Percentiles rank a stretch among this genome's conserved stretches.
Evolutionary conservation across 2,888 invertebrate genomes (phyloP).

Genomic region (Cosmorhoe ocellata): DNA sequence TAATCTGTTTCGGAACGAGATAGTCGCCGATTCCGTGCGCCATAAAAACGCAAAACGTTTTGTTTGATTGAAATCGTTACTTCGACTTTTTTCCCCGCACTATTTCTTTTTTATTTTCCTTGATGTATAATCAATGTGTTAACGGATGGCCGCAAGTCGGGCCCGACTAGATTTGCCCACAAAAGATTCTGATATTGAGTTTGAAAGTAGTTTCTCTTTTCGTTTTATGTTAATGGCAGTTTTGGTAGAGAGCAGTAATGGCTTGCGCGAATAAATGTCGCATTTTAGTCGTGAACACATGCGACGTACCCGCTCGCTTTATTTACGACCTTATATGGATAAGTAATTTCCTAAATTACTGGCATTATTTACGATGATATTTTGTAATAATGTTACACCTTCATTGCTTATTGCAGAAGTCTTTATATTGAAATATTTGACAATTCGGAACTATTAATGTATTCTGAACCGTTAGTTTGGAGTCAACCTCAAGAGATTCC

Average conservation of each 20-base stretch:
- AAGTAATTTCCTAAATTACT: conserved; percentile 42
- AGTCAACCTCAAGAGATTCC: too few relatives aligned
- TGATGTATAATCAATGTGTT: conserved; percentile 82
- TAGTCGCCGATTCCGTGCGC: conserved; percentile 76
- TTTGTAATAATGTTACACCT: neutral
- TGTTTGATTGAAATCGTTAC: conserved; percentile 80
- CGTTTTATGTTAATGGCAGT: conserved; percentile 78
- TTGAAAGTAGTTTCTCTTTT: conserved; percentile 79
- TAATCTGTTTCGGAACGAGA: conserved; percentile 83
- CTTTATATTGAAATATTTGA: too few relatives aligned
- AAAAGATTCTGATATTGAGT: conserved; percentile 81
- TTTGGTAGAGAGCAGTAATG: conserved; percentile 71
- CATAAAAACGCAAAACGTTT: conserved; percentile 82
- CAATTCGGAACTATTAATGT: too few relatives aligned
- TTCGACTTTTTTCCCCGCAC: conserved; percentile 67
- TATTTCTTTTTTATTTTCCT: conserved; percentile 79
- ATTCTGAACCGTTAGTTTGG: too few relatives aligned
- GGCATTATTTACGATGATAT: conserved; percentile 27
- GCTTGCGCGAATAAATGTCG: conserved; percentile 70
- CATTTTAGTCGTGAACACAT: conserved; percentile 56
- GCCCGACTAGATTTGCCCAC: conserved; percentile 77
- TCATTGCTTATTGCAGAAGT: neutral
- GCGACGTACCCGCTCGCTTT: conserved; percentile 49
- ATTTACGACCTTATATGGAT: conserved; percentile 50
- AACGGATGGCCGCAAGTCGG: conserved; percentile 77